Conservation (phyloP, 2,888 invertebrate species). For the Sericinus montela region DNA sequence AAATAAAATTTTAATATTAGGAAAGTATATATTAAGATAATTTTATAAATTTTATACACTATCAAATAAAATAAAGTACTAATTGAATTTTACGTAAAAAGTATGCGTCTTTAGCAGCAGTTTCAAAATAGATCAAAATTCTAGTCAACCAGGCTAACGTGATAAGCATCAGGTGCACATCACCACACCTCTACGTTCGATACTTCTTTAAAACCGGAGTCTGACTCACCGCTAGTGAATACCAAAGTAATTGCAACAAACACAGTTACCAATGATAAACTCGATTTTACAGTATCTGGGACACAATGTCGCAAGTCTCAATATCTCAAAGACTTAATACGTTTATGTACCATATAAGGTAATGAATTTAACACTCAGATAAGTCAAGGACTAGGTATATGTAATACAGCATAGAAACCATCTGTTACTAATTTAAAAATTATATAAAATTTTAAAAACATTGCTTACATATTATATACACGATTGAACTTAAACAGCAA, state of each 20-base stretch:
- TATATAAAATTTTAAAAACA: background rate
- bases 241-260: constrained; percentile 37
- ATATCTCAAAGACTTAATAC: constrained; percentile 32
- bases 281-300: constrained; percentile 41
- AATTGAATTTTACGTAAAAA: too few relatives aligned
- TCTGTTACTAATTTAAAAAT: constrained; percentile 2
- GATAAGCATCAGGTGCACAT: constrained; percentile 41
- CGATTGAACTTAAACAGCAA: background rate
- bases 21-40: too few relatives aligned
- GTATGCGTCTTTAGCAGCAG: too few relatives aligned
- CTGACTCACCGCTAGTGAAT: constrained; percentile 44
- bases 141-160: constrained; percentile 21
- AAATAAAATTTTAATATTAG: too few relatives aligned
- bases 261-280: constrained; percentile 23
- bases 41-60: too few relatives aligned
- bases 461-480: constrained; percentile 7
- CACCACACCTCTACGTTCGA: constrained; percentile 28
- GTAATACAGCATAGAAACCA: too few relatives aligned
- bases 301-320: constrained; percentile 32
- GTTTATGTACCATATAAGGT: constrained; percentile 52
- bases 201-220: constrained; percentile 48
- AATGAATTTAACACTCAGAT: constrained; percentile 36
- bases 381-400: constrained; percentile 21
- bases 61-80: too few relatives aligned
- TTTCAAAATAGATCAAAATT: too few relatives aligned